Percentiles rank a stretch among this genome's conserved stretches.
These are phyloP conservation scores for Leucophenga montana DNA, from an alignment of 2,888 invertebrate genomes.

Conservation along the genomic window DNA sequence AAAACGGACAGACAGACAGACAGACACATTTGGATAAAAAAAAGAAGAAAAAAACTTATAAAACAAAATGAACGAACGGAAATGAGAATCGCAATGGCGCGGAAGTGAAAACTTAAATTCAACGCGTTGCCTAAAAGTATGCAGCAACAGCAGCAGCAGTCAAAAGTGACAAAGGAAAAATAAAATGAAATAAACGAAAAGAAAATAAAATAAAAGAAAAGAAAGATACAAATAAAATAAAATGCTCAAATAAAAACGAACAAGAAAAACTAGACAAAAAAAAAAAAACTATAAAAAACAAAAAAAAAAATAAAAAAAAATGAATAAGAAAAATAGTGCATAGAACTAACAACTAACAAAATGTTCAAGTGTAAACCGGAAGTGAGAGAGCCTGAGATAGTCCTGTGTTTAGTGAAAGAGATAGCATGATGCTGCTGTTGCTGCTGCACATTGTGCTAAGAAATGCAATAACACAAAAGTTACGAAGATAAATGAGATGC, in stretches of 20 bases:
- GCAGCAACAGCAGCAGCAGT: neutral
- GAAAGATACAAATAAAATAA: neutral
- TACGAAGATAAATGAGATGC: slow-evolving; percentile 67
- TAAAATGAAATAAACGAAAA: too few relatives aligned
- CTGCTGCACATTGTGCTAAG: slow-evolving; percentile 4
- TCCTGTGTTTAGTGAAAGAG: neutral
- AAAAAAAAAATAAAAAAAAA: too few relatives aligned
- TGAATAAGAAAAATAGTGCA: too few relatives aligned
- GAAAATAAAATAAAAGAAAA: too few relatives aligned
- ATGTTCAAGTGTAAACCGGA: neutral
- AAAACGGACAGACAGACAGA: neutral
- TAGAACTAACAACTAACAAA: too few relatives aligned
- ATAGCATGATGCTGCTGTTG: neutral
- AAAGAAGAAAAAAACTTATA: neutral
- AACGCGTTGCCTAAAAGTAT: slow-evolving; percentile 18
- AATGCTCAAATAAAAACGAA: slow-evolving; percentile 8
- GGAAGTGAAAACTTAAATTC: slow-evolving; percentile 19
- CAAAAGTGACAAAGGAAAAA: neutral
- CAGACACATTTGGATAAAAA: neutral
- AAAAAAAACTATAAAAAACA: neutral
- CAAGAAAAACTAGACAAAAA: neutral
- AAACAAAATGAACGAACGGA: slow-evolving; percentile 1
- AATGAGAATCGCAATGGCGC: slow-evolving; percentile 16
- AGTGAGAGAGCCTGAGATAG: neutral
- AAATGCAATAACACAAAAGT: slow-evolving; percentile 59